phyloP scores from a whole-genome alignment of 2,888 invertebrate species.

The Leptopilina syphax region DNA sequence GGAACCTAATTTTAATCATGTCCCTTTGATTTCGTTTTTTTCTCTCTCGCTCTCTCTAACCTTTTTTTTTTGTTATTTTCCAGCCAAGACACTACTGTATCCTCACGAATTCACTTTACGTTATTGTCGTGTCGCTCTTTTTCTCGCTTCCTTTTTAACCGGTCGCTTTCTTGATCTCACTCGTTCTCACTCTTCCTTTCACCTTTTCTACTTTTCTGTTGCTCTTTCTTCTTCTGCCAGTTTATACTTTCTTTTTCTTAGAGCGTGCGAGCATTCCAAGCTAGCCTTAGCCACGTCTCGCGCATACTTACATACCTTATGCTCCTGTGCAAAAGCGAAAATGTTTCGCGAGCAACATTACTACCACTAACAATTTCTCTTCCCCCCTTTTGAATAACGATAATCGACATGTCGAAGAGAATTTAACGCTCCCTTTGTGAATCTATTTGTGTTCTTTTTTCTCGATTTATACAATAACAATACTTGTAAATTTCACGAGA shows the following conservation, averaged over 20 bases:
- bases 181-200: conserved; percentile 43
- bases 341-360: conserved; percentile 38
- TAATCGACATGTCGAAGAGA: conserved; percentile 28
- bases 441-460: background rate
- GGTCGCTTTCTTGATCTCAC: conserved; percentile 43
- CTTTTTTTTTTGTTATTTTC: too few relatives aligned
- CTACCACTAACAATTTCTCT: conserved; percentile 36
- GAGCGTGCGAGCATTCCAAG: conserved; percentile 64
- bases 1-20: conserved; percentile 42
- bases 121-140: conserved; percentile 36
- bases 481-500: too few relatives aligned
- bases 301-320: conserved; percentile 64
- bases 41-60: background rate
- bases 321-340: conserved; percentile 56
- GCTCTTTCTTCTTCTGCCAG: conserved; percentile 51
- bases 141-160: conserved; percentile 37
- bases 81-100: conserved; percentile 29
- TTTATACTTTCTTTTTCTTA: conserved; percentile 52
- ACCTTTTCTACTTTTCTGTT: conserved; percentile 45
- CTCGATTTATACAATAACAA: too few relatives aligned
- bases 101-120: conserved; percentile 39
- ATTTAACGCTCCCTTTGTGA: background rate
- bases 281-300: conserved; percentile 62
- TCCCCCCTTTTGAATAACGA: conserved; percentile 32
- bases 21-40: conserved; percentile 29